A percentile compares a stretch with the other conserved stretches of the same genome.
Evolutionary conservation across 2,113 vertebrate genomes (phyloP).

Genomic region (Podarcis muralis): DNA sequence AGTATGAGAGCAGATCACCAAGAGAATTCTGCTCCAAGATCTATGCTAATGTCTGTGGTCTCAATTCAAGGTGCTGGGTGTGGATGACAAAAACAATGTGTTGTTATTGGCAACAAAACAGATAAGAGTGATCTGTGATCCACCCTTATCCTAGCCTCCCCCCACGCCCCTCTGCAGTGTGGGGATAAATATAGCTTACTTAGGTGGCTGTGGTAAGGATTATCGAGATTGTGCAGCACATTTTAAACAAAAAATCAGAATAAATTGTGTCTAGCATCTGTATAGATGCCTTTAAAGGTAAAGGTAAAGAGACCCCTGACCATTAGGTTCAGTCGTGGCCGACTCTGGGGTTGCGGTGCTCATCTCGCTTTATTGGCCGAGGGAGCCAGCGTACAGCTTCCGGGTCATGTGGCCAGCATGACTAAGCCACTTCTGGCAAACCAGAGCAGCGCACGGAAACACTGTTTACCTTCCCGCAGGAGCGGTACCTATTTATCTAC

Average conservation of each 20-base stretch:
- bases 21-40: background rate
- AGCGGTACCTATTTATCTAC: too few relatives aligned
- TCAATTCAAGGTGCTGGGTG: background rate
- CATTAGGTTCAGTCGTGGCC: too few relatives aligned
- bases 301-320: too few relatives aligned
- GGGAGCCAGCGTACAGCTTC: too few relatives aligned
- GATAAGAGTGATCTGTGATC: background rate
- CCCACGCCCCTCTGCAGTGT: too few relatives aligned
- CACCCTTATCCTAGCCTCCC: background rate
- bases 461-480: too few relatives aligned
- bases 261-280: background rate
- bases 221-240: background rate
- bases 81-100: background rate
- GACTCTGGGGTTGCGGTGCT: too few relatives aligned
- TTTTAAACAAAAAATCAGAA: background rate
- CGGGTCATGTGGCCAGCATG: too few relatives aligned
- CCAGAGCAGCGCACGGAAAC: too few relatives aligned
- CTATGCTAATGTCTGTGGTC: background rate
- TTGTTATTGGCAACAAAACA: background rate
- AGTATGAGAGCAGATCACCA: background rate
- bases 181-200: background rate
- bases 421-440: too few relatives aligned
- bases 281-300: background rate
- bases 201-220: background rate
- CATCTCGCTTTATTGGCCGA: too few relatives aligned